Evolutionary conservation across 2,888 invertebrate species (phyloP).

Genomic region (Cheilosia grossa): DNA sequence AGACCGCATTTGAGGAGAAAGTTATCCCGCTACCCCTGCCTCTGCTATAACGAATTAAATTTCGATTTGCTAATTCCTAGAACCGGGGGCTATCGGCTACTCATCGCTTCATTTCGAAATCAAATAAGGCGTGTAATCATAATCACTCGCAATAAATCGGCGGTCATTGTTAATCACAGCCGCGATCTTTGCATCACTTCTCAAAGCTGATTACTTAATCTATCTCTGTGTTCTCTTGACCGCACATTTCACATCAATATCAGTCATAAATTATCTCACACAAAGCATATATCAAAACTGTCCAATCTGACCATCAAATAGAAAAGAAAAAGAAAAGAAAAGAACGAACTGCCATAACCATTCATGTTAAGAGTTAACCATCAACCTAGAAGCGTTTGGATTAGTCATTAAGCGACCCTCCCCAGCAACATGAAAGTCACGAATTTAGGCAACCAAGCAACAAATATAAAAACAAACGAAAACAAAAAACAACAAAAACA

Average conservation of each 20-base stretch:
- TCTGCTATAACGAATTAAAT: too few relatives aligned
- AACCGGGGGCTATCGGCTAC: too few relatives aligned
- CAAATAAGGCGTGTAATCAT: not conserved
- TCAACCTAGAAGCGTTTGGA: slow-evolving; percentile 70
- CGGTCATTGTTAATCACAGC: not conserved
- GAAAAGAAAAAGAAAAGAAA: not conserved
- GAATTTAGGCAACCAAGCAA: slow-evolving; percentile 51
- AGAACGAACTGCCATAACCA: slow-evolving; percentile 44
- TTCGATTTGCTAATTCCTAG: too few relatives aligned
- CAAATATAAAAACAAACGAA: slow-evolving; percentile 11
- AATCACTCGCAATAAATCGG: not conserved
- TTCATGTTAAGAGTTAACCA: slow-evolving; percentile 57
- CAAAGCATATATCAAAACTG: slow-evolving; percentile 68
- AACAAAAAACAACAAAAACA: not conserved
- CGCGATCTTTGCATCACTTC: slow-evolving; percentile 2
- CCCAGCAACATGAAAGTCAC: slow-evolving; percentile 49
- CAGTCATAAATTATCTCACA: slow-evolving; percentile 56
- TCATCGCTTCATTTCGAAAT: too few relatives aligned
- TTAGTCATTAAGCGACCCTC: slow-evolving; percentile 71
- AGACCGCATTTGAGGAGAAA: too few relatives aligned
- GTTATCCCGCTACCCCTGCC: too few relatives aligned
- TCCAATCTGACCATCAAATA: slow-evolving; percentile 42
- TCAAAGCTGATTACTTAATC: slow-evolving; percentile 40
- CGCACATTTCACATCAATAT: slow-evolving; percentile 64
- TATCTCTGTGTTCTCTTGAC: slow-evolving; percentile 36